Evolutionary conservation across 2,888 invertebrate species (phyloP), one percentile per base, ranked within the genome.

Genomic region (Venusia cambrica): DNA sequence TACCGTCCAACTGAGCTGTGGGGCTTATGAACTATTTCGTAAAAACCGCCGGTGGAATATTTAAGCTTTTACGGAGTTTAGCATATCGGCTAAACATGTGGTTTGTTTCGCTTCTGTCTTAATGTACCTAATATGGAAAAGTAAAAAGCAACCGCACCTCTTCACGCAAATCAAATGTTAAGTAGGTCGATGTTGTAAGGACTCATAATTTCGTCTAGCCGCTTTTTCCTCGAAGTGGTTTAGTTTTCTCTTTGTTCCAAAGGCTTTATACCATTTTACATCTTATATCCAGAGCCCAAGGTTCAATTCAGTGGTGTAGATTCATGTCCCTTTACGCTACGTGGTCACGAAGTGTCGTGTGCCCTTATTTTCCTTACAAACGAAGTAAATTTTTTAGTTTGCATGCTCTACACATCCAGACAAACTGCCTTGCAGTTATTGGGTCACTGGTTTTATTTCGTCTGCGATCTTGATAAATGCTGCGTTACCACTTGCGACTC

Each of bases 291-390:
- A 14, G 12, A 0, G 0, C 0, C 2, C 38, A 65, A 60, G 48
- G 36, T 45, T 42, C 41, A 45, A 36, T 44, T 54, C 27, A 16
- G 20, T 24, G 39, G 30, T 27, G 43, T 38, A 21, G 37, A 20
- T 39, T 26, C 38, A 48, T 49, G 48, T 53, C 20, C 42, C 38
- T 56, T 57, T 77, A 78, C 73, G 78, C 74, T 50, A 73, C 51
- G 43, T 60, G 61, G 71, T 73, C 83, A 81, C 81, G 83, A 77
- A 72, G 55, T 65, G n/a, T 66, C 74, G 75, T 77, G 77, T 59
- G 75, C 72, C 67, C 75, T 69, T 74, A 76, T 78, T 83, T 65
- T 51, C 57, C 58, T 49, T 58, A 28, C 22, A n/a, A n/a, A 6
- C 49, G 52, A 48, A 51, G 54, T 52, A 45, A 38, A 22, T 32